A percentile compares a stretch with the other conserved stretches of the same genome.
Evolutionary conservation across 2,113 vertebrate species (phyloP).

Genomic region (Sisor rabdophorus): DNA sequence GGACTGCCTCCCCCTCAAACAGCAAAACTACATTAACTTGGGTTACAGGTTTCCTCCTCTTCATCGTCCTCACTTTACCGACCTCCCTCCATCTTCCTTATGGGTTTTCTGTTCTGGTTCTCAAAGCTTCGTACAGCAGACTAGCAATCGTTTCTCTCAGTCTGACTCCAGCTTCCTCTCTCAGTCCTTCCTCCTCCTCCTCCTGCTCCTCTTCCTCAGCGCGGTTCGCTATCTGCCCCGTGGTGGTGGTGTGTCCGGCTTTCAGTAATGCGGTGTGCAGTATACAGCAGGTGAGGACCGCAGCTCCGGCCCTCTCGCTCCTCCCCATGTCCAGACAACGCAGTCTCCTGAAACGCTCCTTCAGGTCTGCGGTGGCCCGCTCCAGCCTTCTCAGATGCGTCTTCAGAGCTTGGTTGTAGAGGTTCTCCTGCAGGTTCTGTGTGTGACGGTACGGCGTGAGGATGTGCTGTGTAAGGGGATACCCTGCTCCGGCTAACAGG

Average conservation of each 20-base stretch:
- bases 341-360: constrained; percentile 62
- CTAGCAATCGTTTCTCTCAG: constrained; percentile 57
- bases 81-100: background rate
- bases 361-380: constrained; percentile 57
- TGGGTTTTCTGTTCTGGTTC: constrained; percentile 24
- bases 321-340: constrained; percentile 65
- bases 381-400: constrained; percentile 57
- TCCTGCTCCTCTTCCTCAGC: constrained; percentile 42
- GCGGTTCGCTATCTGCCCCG: constrained; percentile 46
- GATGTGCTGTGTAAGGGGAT: constrained; percentile 60
- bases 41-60: no score
- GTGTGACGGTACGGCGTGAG: constrained; percentile 57
- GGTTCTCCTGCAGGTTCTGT: constrained; percentile 52
- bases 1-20: no score
- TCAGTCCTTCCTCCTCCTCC: constrained; percentile 40
- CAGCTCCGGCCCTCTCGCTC: constrained; percentile 59
- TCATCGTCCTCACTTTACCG: background rate
- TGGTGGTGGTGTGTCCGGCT: constrained; percentile 45
- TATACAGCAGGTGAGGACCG: constrained; percentile 65
- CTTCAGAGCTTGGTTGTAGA: constrained; percentile 61
- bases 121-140: constrained; percentile 53
- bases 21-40: no score
- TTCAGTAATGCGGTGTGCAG: constrained; percentile 66
- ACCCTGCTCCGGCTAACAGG: constrained; percentile 61
- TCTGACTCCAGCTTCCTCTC: constrained; percentile 59